These are phyloP conservation scores for Borostomias antarcticus DNA, from an alignment of 2,797 vertebrate genomes.

Conservation along the genomic window DNA sequence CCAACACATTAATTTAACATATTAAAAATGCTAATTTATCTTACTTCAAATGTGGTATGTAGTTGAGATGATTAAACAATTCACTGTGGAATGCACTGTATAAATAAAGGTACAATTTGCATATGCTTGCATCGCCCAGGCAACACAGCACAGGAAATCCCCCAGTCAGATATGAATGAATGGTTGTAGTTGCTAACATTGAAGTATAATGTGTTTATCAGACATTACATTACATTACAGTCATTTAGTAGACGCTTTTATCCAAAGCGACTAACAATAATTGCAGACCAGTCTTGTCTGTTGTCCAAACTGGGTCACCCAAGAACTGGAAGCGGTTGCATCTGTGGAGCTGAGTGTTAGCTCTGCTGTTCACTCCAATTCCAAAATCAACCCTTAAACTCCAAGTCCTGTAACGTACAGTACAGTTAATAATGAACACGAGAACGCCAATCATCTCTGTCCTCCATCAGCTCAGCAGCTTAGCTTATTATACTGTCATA, in stretches of 20 bases:
- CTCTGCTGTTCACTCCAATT: constrained; percentile 15
- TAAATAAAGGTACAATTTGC: too few species aligned
- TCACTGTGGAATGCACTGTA: not conserved
- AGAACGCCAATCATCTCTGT: too few species aligned
- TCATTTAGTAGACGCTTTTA: too few species aligned
- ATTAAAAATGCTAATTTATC: not conserved
- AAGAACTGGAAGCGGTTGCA: constrained; percentile 36
- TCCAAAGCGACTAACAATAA: too few species aligned
- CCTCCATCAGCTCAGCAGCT: too few species aligned
- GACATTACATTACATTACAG: too few species aligned
- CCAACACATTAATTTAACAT: not conserved
- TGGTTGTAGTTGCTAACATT: not conserved
- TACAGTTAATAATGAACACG: too few species aligned
- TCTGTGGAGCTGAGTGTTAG: constrained; percentile 26
- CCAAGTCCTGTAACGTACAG: too few species aligned
- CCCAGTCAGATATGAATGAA: too few species aligned
- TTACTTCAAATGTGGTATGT: not conserved
- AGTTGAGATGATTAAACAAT: not conserved
- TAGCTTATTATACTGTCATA: too few species aligned
- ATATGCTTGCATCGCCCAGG: too few species aligned
- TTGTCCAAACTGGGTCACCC: constrained; percentile 48
- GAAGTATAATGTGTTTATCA: constrained; percentile 43
- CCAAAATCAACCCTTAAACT: not conserved
- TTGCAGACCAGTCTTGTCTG: constrained; percentile 28
- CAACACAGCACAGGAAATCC: too few species aligned